phyloP scores from a whole-genome alignment of 2,888 invertebrate genomes.

The Melieria crassipennis region DNA sequence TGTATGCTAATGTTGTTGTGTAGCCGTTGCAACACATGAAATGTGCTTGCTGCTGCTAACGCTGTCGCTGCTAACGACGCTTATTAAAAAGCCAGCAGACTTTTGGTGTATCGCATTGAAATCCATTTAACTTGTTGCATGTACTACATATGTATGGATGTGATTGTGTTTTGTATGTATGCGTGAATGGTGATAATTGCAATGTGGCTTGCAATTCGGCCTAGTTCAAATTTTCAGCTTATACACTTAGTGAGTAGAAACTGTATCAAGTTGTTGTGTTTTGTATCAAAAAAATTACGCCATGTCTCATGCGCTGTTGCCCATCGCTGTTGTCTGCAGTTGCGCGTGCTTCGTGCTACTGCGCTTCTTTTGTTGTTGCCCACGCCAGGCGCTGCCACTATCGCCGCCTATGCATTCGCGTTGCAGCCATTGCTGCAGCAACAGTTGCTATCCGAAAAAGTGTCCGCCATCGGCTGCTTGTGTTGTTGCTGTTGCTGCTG shows the following conservation, averaged over 20 bases:
- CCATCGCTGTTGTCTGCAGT: not conserved
- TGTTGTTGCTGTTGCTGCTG: conserved; percentile 19
- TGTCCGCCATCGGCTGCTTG: no score
- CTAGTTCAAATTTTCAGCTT: no score
- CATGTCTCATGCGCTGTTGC: no score
- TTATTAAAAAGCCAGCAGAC: not conserved
- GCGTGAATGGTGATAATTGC: no score
- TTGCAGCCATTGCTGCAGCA: not conserved
- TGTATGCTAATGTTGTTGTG: not conserved
- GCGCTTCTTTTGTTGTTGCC: not conserved
- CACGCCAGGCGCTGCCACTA: conserved; percentile 1
- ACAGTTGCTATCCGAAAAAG: not conserved
- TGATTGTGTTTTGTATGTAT: no score
- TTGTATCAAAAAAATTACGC: no score
- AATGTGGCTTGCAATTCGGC: no score
- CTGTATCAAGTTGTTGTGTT: no score
- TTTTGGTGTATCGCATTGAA: no score
- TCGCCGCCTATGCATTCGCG: conserved; percentile 14
- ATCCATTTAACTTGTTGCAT: no score
- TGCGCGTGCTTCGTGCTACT: not conserved
- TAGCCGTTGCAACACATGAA: not conserved
- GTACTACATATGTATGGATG: no score
- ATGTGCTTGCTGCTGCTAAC: not conserved
- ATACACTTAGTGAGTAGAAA: no score
- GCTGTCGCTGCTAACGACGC: not conserved